These are phyloP conservation scores for Dolichotis patagonum DNA, from an alignment of 2,113 vertebrate genomes.

Conservation along the genomic window DNA sequence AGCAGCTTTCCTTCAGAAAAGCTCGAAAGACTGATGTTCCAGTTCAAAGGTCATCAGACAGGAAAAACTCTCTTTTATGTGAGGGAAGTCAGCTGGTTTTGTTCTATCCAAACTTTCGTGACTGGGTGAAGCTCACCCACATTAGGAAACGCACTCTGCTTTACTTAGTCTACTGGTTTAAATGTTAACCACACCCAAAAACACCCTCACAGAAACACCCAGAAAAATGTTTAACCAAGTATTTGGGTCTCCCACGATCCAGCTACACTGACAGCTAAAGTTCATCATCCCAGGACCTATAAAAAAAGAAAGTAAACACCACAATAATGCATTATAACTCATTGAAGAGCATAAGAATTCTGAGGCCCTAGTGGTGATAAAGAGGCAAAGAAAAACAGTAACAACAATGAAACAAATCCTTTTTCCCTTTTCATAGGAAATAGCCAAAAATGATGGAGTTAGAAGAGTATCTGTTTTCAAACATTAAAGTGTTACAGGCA, in stretches of 20 bases:
- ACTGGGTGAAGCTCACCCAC: neutral
- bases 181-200: neutral
- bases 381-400: neutral
- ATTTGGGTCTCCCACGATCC: neutral
- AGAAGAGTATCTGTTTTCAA: constrained; percentile 10
- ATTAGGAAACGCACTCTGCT: neutral
- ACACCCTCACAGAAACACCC: neutral
- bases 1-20: neutral
- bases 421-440: neutral
- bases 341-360: neutral
- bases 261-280: neutral
- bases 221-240: neutral
- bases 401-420: neutral
- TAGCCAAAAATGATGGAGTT: neutral
- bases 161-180: neutral
- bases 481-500: neutral
- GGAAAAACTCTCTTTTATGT: neutral
- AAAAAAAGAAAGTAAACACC: neutral
- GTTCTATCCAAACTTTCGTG: neutral
- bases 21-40: neutral
- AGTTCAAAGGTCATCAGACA: neutral
- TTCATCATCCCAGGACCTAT: neutral
- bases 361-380: neutral
- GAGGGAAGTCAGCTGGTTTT: neutral
- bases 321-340: neutral